Conservation (phyloP, 1,140 invertebrate species). For the Trichogramma pretiosum region DNA sequence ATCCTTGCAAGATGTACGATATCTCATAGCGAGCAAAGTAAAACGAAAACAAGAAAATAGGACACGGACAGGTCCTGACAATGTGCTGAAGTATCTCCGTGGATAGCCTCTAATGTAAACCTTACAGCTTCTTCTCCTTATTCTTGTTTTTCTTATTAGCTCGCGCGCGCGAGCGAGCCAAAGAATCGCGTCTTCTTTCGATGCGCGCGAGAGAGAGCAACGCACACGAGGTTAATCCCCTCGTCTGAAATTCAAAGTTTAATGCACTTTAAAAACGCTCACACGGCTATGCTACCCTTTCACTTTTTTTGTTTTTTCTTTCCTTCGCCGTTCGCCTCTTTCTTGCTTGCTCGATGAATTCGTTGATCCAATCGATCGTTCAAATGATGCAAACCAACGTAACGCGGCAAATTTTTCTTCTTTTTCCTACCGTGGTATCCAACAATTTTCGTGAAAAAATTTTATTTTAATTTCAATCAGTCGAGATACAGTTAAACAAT, state of each 20-base stretch:
- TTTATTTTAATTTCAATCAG: no score
- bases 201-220: no score
- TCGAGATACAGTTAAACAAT: no score
- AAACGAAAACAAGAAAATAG: constrained; percentile 16
- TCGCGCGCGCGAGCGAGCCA: neutral
- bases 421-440: no score
- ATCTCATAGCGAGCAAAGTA: neutral
- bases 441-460: no score
- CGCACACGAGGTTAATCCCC: constrained; percentile 15
- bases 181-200: no score
- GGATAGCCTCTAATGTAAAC: constrained; percentile 3
- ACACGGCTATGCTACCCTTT: no score
- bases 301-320: neutral
- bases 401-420: no score
- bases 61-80: constrained; percentile 9
- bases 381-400: no score
- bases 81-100: constrained; percentile 8
- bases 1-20: constrained; percentile 4
- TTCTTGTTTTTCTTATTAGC: constrained; percentile 2
- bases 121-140: neutral
- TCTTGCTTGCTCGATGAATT: neutral
- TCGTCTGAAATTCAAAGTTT: constrained; percentile 17
- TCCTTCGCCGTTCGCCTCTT: neutral
- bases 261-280: no score
- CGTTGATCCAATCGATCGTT: no score